These are phyloP conservation scores for Cyrtodaria siliqua DNA, from an alignment of 2,888 invertebrate species.

Conservation along the genomic window DNA sequence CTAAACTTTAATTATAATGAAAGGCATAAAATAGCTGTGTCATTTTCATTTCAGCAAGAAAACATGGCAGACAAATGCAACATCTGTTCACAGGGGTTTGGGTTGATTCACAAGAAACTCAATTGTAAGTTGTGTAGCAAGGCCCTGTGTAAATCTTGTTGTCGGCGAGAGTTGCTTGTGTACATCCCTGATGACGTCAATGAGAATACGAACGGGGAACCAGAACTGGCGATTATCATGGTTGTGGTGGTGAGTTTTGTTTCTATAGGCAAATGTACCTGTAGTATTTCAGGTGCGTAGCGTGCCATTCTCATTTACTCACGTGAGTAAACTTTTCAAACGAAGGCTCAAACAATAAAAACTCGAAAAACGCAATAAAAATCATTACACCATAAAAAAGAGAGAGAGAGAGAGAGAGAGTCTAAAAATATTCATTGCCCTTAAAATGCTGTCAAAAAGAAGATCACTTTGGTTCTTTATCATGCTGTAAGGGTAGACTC, in stretches of 20 bases:
- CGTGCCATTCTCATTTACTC: too few relatives aligned
- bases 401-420: too few relatives aligned
- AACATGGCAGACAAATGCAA: slow-evolving; percentile 71
- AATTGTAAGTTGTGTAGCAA: slow-evolving; percentile 77
- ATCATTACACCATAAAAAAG: too few relatives aligned
- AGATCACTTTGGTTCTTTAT: too few relatives aligned
- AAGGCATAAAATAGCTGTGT: not conserved
- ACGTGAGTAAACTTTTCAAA: too few relatives aligned
- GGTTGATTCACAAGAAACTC: slow-evolving; percentile 68
- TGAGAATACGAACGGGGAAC: slow-evolving; percentile 41
- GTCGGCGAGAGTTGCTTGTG: slow-evolving; percentile 73
- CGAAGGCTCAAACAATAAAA: too few relatives aligned
- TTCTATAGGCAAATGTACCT: too few relatives aligned
- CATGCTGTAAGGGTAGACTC: too few relatives aligned
- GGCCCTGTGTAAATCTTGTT: slow-evolving; percentile 75
- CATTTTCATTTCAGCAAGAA: slow-evolving; percentile 71
- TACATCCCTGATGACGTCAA: slow-evolving; percentile 70
- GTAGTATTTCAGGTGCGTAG: too few relatives aligned
- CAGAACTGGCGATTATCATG: slow-evolving; percentile 75
- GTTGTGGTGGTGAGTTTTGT: slow-evolving; percentile 74
- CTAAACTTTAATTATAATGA: not conserved
- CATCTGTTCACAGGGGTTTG: slow-evolving; percentile 66
- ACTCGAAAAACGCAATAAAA: too few relatives aligned
- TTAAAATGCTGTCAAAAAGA: too few relatives aligned
- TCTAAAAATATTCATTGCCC: too few relatives aligned